These are phyloP conservation scores for Liparis tanakae DNA, from an alignment of 2,797 vertebrate species.

Conservation along the genomic window DNA sequence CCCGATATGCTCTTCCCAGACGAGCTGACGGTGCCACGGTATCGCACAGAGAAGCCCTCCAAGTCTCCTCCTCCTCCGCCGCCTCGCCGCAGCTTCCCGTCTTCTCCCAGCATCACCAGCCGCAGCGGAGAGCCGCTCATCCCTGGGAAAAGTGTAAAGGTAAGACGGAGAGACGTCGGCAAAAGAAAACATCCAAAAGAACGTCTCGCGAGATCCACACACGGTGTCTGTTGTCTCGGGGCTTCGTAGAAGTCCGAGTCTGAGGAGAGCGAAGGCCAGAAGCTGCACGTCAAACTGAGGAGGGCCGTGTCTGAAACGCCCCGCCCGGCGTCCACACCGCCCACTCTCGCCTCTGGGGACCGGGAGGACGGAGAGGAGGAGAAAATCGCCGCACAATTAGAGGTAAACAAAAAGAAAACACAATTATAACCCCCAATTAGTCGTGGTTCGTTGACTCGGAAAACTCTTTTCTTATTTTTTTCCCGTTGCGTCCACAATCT, in stretches of 20 bases:
- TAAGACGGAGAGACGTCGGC: slow-evolving; percentile 46
- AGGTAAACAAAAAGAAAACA: slow-evolving; percentile 81
- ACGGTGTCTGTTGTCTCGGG: background rate
- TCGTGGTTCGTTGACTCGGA: slow-evolving; percentile 26
- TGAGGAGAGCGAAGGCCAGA: slow-evolving; percentile 91
- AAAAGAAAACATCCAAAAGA: no score
- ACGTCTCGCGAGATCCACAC: background rate
- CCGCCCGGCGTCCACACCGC: slow-evolving; percentile 93
- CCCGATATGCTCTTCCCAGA: slow-evolving; percentile 74
- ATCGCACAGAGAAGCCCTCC: slow-evolving; percentile 97
- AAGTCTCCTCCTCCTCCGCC: slow-evolving; percentile 96
- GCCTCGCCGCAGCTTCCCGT: slow-evolving; percentile 95
- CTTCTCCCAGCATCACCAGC: slow-evolving; percentile 91
- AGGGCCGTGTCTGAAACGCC: slow-evolving; percentile 91
- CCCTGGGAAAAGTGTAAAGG: slow-evolving; percentile 95
- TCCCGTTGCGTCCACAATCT: slow-evolving; percentile 37
- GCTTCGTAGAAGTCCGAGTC: slow-evolving; percentile 89
- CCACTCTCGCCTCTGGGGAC: slow-evolving; percentile 89
- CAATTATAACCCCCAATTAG: slow-evolving; percentile 18
- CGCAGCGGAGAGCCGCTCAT: slow-evolving; percentile 93
- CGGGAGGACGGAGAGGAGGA: slow-evolving; percentile 91
- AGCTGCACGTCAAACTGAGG: slow-evolving; percentile 93
- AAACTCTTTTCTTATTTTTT: slow-evolving; percentile 41
- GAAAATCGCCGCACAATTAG: slow-evolving; percentile 88
- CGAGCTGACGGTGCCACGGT: slow-evolving; percentile 93